Base-by-base conservation (phyloP, 2,888 invertebrate genomes). In the Campoplex capitator region DNA sequence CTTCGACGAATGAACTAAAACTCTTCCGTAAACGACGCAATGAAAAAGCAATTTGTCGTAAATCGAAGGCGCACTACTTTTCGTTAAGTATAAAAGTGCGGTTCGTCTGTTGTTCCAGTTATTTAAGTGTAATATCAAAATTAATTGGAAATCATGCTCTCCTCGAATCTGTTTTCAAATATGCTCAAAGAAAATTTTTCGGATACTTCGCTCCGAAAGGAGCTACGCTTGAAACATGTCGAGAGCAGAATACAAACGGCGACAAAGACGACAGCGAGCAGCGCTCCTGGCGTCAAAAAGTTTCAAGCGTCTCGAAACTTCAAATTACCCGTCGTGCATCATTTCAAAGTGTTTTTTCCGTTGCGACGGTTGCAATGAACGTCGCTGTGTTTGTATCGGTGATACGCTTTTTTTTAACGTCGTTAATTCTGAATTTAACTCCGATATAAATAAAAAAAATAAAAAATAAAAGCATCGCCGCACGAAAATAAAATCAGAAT, bases 341-440 rank as follows among this genome's bases (percentile, higher is more conserved):
- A 84, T 78, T 88, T 85, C 78, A 35, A 88, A 86, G 45, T 71
- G 38, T 79, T 81, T 68, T 32, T 79, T 71, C 86, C 79, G 86
- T 86, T 84, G 86, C 23, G 32, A 54, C 45, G 51, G 62, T 62
- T 35, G 2, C 58, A 62, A 28, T 70, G 13, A 3, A 42, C 51
- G 8, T 38, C 2, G 67, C 16, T 18, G 32, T 45, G 23, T 42
- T 42, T 11, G 62, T 18, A n/a, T 42, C 32, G 2, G 1, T 38
- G 38, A 7, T 32, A 45, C 38, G 67, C 18, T n/a, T 67, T 18
- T 38, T 32, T 18, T 38, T 32, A 58, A 13, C 58, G 11, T 28
- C 58, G 28, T 58, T 58, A 58, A 18, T 28, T 4, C 28, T 4
- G 0, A 28, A 62, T 32, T 32, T 32, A 32, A 32, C 6, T 3